Percentiles rank a stretch among this genome's conserved stretches.
These are phyloP conservation scores for Protobothrops flavoviridis DNA, from an alignment of 2,113 vertebrate genomes.

Conservation along the genomic window DNA sequence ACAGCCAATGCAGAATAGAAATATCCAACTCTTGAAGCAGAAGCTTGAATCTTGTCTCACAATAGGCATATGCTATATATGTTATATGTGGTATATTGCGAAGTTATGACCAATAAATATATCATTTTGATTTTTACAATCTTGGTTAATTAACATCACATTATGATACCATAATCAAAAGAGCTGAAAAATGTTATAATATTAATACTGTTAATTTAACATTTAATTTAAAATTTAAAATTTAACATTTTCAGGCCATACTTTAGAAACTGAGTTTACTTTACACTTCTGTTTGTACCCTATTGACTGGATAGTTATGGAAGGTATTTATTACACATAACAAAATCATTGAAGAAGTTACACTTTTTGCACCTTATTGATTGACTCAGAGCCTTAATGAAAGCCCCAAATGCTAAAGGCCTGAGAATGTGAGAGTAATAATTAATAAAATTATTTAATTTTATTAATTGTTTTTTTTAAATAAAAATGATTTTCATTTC, in stretches of 20 bases:
- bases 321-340: background rate
- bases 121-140: conserved; percentile 1
- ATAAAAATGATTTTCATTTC: background rate
- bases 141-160: background rate
- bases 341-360: background rate
- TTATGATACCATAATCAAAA: background rate
- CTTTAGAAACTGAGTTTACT: background rate
- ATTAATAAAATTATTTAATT: background rate
- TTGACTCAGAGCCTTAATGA: background rate
- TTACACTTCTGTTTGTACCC: background rate
- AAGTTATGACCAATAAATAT: conserved; percentile 29
- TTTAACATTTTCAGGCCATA: background rate
- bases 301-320: background rate
- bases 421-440: background rate
- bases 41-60: background rate
- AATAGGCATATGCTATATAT: background rate
- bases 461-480: background rate
- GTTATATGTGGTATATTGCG: background rate
- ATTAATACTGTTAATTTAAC: background rate
- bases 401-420: background rate
- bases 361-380: background rate
- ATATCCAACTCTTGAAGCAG: background rate
- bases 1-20: background rate
- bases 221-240: background rate
- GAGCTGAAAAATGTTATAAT: background rate